A percentile compares a stretch with the other conserved stretches of the same genome.
Evolutionary conservation across 2,797 vertebrate genomes (phyloP).

Genomic region (Ctenochaetus hawaiiensis): DNA sequence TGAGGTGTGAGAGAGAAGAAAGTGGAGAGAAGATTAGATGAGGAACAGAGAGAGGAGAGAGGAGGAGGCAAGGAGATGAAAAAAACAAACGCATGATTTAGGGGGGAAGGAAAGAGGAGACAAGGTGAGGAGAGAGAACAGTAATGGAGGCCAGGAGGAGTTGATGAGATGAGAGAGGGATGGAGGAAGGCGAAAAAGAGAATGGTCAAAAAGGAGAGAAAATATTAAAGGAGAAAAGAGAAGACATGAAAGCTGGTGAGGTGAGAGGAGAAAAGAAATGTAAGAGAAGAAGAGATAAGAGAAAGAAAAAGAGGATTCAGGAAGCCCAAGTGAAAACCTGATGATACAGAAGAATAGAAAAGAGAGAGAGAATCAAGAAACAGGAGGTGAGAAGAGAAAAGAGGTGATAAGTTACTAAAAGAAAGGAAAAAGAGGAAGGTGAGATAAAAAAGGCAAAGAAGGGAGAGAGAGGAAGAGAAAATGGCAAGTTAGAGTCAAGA

Average conservation of each 20-base stretch:
- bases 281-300: neutral
- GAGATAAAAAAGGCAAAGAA: rapidly evolving
- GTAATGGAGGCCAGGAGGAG: neutral
- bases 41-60: neutral
- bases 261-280: too few relatives aligned
- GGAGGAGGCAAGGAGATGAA: neutral
- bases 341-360: neutral
- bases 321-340: neutral
- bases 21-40: neutral
- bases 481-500: neutral
- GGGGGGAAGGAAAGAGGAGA: neutral
- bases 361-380: neutral
- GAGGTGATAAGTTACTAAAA: too few relatives aligned
- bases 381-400: neutral
- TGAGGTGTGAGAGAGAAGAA: neutral
- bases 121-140: too few relatives aligned
- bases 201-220: neutral
- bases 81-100: slow-evolving; percentile 6
- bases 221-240: rapidly evolving
- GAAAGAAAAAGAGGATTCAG: neutral
- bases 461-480: neutral
- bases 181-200: neutral
- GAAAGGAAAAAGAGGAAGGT: neutral
- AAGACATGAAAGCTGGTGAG: too few relatives aligned
- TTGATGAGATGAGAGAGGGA: neutral